These are phyloP conservation scores for Campylomormyrus tamandua DNA, from an alignment of 2,113 vertebrate genomes.

Conservation along the genomic window DNA sequence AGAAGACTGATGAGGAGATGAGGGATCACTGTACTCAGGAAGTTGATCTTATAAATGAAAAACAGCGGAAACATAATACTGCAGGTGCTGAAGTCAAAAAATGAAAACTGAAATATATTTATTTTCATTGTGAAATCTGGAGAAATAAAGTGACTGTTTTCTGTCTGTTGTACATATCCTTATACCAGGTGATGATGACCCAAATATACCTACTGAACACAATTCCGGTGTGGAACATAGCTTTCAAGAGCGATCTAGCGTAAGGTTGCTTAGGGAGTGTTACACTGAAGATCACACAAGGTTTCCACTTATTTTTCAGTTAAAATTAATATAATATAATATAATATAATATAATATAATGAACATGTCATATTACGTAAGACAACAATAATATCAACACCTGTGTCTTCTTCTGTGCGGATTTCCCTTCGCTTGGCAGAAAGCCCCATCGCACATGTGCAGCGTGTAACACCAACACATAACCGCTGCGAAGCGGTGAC, in stretches of 20 bases:
- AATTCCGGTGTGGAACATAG: background rate
- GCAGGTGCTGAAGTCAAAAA: background rate
- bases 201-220: background rate
- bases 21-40: background rate
- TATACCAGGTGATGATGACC: background rate
- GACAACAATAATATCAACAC: slow-evolving; percentile 4
- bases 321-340: background rate
- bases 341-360: background rate
- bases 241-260: background rate
- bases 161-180: background rate
- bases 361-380: background rate
- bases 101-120: background rate
- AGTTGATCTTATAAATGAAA: background rate
- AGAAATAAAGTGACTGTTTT: background rate
- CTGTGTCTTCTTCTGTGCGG: background rate
- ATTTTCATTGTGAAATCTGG: background rate
- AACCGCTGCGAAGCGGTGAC: background rate
- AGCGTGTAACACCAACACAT: background rate
- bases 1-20: background rate
- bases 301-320: background rate
- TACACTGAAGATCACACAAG: background rate
- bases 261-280: background rate
- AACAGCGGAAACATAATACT: background rate
- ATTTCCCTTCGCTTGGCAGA: background rate
- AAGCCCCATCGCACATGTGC: background rate